These are phyloP conservation scores for Pterostichus madidus DNA, from an alignment of 2,888 invertebrate species.

Conservation along the genomic window DNA sequence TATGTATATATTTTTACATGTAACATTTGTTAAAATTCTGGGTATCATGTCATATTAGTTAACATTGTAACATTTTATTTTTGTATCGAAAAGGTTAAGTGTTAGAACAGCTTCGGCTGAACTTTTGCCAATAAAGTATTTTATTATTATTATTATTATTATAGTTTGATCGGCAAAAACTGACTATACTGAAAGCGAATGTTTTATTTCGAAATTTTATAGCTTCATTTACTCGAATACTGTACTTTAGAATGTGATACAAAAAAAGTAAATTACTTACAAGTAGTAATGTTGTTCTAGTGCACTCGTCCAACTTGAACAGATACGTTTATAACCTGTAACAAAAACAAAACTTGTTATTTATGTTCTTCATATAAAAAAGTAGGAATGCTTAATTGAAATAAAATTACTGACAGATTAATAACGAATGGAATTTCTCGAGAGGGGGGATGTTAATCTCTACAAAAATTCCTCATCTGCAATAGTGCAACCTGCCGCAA, in stretches of 20 bases:
- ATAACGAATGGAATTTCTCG: conserved; percentile 15
- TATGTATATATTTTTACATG: too few relatives aligned
- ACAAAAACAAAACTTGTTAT: neutral
- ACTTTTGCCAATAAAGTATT: too few relatives aligned
- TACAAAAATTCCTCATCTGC: neutral
- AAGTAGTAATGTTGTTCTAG: neutral
- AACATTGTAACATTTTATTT: too few relatives aligned
- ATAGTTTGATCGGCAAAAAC: too few relatives aligned
- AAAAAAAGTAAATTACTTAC: conserved; percentile 12
- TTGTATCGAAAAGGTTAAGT: too few relatives aligned
- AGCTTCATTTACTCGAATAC: neutral
- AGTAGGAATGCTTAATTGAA: conserved; percentile 21
- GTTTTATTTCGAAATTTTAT: neutral
- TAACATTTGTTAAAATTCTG: too few relatives aligned
- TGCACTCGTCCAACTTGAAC: neutral
- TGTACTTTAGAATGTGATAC: neutral
- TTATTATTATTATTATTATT: too few relatives aligned
- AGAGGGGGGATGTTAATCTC: neutral
- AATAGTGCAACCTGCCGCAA: conserved; percentile 7
- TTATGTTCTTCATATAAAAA: neutral
- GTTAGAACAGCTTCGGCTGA: too few relatives aligned
- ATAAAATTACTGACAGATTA: conserved; percentile 23
- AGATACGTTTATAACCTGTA: conserved; percentile 6
- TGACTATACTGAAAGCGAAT: too few relatives aligned
- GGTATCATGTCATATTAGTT: too few relatives aligned